Evolutionary conservation across 2,797 vertebrate species (phyloP).

Genomic region (Mormyrus proboscirostris): DNA sequence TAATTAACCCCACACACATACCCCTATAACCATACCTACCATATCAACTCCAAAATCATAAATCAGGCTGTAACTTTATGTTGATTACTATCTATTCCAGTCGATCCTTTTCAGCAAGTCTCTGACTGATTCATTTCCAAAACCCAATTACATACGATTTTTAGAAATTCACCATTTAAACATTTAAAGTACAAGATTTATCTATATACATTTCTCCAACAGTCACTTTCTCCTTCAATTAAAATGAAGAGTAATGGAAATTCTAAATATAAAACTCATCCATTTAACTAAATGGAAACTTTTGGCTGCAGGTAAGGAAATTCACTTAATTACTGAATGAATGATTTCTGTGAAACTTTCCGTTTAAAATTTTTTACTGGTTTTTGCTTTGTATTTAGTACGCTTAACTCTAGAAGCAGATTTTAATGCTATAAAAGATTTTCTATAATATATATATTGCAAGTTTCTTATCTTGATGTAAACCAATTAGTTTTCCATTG

Average conservation of each 20-base stretch:
- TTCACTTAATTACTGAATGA: not conserved
- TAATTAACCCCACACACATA: constrained; percentile 26
- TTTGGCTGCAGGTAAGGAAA: not conserved
- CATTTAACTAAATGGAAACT: constrained; percentile 8
- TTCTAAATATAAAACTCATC: constrained; percentile 9
- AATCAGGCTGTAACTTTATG: not conserved
- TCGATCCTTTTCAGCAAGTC: not conserved
- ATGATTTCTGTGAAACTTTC: not conserved
- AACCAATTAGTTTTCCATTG: not conserved
- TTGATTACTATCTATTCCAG: constrained; percentile 2
- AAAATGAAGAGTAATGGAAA: not conserved
- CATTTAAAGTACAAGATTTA: constrained; percentile 7
- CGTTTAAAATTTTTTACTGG: not conserved
- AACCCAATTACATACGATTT: constrained; percentile 5
- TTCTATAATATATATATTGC: not conserved
- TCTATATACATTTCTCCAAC: constrained; percentile 5
- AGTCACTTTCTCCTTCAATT: constrained; percentile 3
- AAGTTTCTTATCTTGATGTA: not conserved
- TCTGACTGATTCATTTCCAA: not conserved
- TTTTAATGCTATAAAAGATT: not conserved
- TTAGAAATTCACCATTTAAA: constrained; percentile 8
- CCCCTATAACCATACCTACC: not conserved
- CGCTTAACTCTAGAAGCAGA: not conserved
- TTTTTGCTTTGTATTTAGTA: not conserved
- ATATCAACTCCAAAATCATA: not conserved